These are phyloP conservation scores for Onychomys arenicola DNA, from an alignment of 2,797 vertebrate genomes.

Conservation along the genomic window DNA sequence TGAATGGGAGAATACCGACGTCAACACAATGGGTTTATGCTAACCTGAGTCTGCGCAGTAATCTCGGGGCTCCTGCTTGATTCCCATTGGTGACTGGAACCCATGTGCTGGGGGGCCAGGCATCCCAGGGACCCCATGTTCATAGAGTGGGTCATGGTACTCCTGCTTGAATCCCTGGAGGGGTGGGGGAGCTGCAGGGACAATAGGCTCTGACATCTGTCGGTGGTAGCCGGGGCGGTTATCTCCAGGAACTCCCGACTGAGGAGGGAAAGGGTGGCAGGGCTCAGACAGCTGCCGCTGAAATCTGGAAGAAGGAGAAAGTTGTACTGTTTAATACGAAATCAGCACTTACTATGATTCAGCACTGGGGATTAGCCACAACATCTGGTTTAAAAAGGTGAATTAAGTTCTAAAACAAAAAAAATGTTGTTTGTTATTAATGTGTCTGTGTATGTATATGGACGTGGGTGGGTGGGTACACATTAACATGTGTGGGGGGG, in stretches of 20 bases:
- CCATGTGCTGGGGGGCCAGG: slow-evolving; percentile 86
- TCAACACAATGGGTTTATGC: slow-evolving; percentile 58
- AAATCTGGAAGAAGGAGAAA: slow-evolving; percentile 89
- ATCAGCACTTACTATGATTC: not conserved
- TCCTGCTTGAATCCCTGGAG: slow-evolving; percentile 97
- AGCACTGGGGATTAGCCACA: not conserved
- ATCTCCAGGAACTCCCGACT: slow-evolving; percentile 90
- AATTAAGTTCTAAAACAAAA: not conserved
- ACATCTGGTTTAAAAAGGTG: not conserved
- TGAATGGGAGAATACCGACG: not conserved
- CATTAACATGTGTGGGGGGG: not conserved
- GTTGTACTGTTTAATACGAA: not conserved
- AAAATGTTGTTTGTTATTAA: not conserved
- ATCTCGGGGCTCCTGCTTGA: slow-evolving; percentile 97
- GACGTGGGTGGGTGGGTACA: not conserved
- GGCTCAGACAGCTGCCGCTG: slow-evolving; percentile 97
- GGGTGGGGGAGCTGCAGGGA: slow-evolving; percentile 88
- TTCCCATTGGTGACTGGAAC: slow-evolving; percentile 94
- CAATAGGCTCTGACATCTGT: slow-evolving; percentile 97
- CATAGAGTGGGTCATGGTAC: slow-evolving; percentile 94
- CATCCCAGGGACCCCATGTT: slow-evolving; percentile 92
- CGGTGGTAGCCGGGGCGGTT: slow-evolving; percentile 94
- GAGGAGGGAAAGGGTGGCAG: slow-evolving; percentile 91
- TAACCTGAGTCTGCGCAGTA: slow-evolving; percentile 98
- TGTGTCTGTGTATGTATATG: not conserved